These are phyloP conservation scores for Perodicticus potto DNA, from an alignment of 2,797 vertebrate genomes.

Conservation along the genomic window DNA sequence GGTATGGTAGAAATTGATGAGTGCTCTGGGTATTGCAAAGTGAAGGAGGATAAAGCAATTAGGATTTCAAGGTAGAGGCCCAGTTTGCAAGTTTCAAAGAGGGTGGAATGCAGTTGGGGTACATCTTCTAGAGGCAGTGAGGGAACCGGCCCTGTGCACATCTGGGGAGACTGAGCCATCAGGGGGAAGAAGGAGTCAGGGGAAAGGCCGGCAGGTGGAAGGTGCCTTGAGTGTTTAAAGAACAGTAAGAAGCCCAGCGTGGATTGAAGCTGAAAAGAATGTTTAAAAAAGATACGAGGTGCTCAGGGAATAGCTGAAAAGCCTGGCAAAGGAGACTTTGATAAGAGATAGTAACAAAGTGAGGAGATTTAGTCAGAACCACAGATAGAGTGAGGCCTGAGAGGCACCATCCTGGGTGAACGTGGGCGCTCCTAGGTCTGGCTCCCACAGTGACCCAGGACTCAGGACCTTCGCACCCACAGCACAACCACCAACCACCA, in stretches of 20 bases:
- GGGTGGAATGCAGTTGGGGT: not conserved
- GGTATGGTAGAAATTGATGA: not conserved
- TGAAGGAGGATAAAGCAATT: too few relatives aligned
- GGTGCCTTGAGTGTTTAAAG: not conserved
- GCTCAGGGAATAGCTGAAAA: not conserved
- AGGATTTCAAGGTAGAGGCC: not conserved
- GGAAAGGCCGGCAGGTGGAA: not conserved
- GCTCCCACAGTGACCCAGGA: not conserved
- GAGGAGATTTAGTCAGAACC: not conserved
- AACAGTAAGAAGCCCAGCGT: not conserved
- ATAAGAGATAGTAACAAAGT: not conserved
- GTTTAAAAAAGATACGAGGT: not conserved
- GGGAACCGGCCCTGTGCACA: fast-evolving
- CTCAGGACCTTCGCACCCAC: fast-evolving
- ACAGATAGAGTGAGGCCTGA: too few relatives aligned
- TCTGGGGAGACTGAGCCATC: not conserved
- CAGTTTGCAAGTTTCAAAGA: not conserved
- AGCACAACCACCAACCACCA: fast-evolving
- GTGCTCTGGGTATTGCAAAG: not conserved
- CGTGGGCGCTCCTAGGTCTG: fast-evolving
- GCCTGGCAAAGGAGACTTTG: not conserved
- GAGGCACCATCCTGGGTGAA: fast-evolving
- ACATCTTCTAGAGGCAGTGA: not conserved
- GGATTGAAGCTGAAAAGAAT: not conserved
- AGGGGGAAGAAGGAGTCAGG: not conserved